phyloP scores from a whole-genome alignment of 2,888 invertebrate genomes.

The Lithosia quadra region DNA sequence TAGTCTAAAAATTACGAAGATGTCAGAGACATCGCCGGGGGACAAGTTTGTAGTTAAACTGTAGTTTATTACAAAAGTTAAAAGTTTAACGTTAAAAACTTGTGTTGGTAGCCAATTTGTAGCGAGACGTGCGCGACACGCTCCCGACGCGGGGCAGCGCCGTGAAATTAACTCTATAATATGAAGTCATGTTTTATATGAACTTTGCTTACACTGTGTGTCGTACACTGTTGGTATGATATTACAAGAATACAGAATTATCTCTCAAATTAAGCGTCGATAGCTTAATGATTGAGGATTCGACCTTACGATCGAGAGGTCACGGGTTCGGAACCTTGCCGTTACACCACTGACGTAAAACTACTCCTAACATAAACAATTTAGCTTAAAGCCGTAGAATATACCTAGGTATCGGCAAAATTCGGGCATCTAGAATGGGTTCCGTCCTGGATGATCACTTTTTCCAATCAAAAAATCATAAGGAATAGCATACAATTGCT shows the following conservation, averaged over 20 bases:
- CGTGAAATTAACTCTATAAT: constrained; percentile 2
- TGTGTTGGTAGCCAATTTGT: constrained; percentile 6
- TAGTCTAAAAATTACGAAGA: neutral
- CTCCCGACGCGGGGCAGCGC: neutral
- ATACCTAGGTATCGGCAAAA: too few species aligned
- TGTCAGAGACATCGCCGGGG: neutral
- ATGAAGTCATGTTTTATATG: neutral
- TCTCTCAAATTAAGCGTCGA: neutral
- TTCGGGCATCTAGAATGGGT: too few species aligned
- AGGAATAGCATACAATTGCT: too few species aligned
- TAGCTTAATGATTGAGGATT: too few species aligned
- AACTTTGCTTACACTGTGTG: neutral
- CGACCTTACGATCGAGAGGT: too few species aligned
- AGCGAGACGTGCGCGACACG: neutral
- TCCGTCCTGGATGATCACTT: too few species aligned
- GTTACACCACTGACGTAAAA: too few species aligned
- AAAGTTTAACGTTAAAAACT: constrained; percentile 9
- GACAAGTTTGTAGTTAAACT: constrained; percentile 1
- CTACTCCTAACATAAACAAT: too few species aligned
- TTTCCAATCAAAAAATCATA: too few species aligned
- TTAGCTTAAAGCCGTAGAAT: too few species aligned
- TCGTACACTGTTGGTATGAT: neutral
- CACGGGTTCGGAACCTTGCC: too few species aligned
- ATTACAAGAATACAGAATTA: neutral
- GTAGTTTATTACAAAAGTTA: constrained; percentile 13